These are phyloP conservation scores for Aptenodytes forsteri DNA, from an alignment of 2,113 vertebrate species.

Conservation along the genomic window DNA sequence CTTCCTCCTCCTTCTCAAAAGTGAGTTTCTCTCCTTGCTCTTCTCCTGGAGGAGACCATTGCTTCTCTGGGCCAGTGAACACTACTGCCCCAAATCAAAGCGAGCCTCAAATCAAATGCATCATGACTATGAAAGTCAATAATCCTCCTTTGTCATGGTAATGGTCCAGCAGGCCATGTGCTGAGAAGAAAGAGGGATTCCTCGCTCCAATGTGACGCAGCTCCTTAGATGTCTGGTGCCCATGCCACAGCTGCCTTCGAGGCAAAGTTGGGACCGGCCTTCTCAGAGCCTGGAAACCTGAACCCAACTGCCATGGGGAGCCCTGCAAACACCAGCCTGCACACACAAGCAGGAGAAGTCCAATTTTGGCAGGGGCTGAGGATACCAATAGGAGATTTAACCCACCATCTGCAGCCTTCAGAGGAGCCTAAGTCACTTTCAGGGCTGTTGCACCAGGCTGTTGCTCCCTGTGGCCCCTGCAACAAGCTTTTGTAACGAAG, in stretches of 20 bases:
- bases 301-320: neutral
- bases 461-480: neutral
- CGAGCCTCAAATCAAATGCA: constrained; percentile 76
- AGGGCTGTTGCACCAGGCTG: neutral
- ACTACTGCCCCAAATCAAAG: constrained; percentile 68
- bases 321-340: neutral
- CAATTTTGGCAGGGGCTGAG: neutral
- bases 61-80: neutral
- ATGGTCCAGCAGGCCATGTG: constrained; percentile 13
- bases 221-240: neutral
- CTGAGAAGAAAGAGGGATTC: neutral
- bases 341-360: neutral
- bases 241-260: neutral
- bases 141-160: constrained; percentile 80
- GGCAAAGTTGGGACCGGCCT: neutral
- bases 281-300: neutral
- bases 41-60: constrained; percentile 19
- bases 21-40: constrained; percentile 5
- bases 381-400: neutral
- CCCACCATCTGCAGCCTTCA: neutral
- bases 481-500: neutral
- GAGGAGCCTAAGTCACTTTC: neutral
- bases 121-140: constrained; percentile 82
- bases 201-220: neutral
- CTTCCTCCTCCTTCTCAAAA: constrained; percentile 34